Evolutionary conservation across 2,888 invertebrate genomes (phyloP).

Genomic region (Drosophila vallismaia): DNA sequence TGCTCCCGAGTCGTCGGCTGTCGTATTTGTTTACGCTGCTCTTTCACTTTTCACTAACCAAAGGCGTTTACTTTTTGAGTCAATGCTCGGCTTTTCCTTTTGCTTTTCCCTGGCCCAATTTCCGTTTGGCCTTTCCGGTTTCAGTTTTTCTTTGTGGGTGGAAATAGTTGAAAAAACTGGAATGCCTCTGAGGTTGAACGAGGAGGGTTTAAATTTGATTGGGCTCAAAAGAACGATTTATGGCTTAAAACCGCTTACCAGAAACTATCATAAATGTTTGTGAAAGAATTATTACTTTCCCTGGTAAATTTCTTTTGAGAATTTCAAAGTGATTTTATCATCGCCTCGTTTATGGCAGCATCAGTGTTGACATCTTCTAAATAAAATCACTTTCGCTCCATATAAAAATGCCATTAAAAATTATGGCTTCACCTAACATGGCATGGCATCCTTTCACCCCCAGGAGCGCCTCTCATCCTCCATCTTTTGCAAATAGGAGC

Average conservation of each 20-base stretch:
- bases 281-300: background rate
- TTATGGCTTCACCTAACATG: conserved; percentile 45
- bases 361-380: conserved; percentile 28
- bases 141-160: conserved; percentile 1
- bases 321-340: conserved; percentile 2
- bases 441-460: background rate
- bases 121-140: conserved; percentile 42
- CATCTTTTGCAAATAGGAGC: conserved; percentile 9
- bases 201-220: conserved; percentile 1
- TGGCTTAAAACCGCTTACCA: background rate
- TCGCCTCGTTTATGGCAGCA: background rate
- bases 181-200: conserved; percentile 3
- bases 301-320: background rate
- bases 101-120: conserved; percentile 60
- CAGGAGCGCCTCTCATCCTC: background rate
- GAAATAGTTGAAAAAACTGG: background rate
- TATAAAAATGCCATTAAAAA: conserved; percentile 66
- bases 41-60: conserved; percentile 73
- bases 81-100: conserved; percentile 45
- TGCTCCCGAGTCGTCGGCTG: conserved; percentile 36
- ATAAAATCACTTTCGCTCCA: conserved; percentile 70
- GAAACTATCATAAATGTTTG: background rate
- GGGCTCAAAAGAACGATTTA: background rate
- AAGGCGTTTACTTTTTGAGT: conserved; percentile 62
- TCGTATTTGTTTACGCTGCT: conserved; percentile 74